Evolutionary conservation across 2,888 invertebrate genomes (phyloP).

Genomic region (Andrena fulva): DNA sequence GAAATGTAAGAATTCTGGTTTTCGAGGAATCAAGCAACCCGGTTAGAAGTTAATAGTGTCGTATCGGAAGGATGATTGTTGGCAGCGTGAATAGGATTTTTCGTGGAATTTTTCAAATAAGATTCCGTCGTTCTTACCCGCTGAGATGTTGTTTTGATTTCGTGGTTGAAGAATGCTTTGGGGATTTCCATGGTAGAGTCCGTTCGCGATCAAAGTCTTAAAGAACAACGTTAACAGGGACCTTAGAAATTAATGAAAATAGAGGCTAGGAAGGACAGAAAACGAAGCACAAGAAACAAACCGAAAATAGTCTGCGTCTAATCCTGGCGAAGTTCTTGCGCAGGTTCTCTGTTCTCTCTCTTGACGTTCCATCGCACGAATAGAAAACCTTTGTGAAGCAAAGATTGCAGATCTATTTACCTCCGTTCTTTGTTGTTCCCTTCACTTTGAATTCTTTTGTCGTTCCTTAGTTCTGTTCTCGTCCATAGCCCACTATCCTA

Average conservation of each 20-base stretch:
- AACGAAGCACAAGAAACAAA: conserved; percentile 48
- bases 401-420: conserved; percentile 37
- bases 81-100: neutral
- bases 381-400: conserved; percentile 50
- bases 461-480: conserved; percentile 5
- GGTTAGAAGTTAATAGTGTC: no score
- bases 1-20: no score
- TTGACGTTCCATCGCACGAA: conserved; percentile 49
- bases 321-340: conserved; percentile 59
- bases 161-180: neutral
- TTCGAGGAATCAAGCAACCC: no score
- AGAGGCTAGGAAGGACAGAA: neutral
- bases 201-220: neutral
- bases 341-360: conserved; percentile 20
- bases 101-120: neutral
- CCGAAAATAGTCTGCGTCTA: conserved; percentile 63
- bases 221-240: neutral
- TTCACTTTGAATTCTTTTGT: conserved; percentile 18
- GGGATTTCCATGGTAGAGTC: neutral
- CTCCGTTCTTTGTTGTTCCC: conserved; percentile 32
- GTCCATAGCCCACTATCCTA: neutral
- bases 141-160: neutral
- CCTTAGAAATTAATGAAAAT: neutral
- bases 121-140: neutral
- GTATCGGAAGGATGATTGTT: neutral